phyloP scores from a whole-genome alignment of 2,113 vertebrate species.

The Ifrita kowaldi region DNA sequence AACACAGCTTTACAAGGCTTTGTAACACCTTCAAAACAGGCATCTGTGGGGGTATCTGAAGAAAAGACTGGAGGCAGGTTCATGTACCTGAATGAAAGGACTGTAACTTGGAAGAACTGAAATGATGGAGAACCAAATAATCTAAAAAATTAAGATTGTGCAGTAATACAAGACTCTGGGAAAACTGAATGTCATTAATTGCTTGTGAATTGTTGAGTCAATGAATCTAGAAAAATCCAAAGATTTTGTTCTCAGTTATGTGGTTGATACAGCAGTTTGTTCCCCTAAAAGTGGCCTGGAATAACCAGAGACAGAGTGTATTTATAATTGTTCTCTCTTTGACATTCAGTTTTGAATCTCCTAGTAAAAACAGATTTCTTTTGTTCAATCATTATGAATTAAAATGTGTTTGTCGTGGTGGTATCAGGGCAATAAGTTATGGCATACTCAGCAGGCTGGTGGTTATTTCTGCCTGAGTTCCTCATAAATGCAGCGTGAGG shows the following conservation, averaged over 20 bases:
- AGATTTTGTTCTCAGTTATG: neutral
- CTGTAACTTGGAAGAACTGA: neutral
- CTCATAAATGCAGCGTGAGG: neutral
- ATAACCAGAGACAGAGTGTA: neutral
- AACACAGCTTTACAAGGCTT: neutral
- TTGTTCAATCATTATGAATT: neutral
- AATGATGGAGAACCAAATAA: neutral
- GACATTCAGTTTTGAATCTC: neutral
- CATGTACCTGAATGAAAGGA: neutral
- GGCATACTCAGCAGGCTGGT: neutral
- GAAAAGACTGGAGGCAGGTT: neutral
- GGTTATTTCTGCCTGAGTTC: neutral
- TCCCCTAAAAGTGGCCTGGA: neutral
- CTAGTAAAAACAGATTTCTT: neutral
- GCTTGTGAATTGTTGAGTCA: neutral
- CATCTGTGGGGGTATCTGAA: neutral
- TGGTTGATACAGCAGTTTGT: neutral
- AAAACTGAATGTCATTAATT: neutral
- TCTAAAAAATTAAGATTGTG: neutral
- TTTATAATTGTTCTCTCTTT: neutral
- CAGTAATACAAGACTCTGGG: neutral
- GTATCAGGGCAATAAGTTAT: neutral
- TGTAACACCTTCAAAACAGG: neutral
- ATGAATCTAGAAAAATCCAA: neutral
- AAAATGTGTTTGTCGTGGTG: neutral